phyloP scores from a whole-genome alignment of 2,797 vertebrate species.

The Rhinogobio ventralis region DNA sequence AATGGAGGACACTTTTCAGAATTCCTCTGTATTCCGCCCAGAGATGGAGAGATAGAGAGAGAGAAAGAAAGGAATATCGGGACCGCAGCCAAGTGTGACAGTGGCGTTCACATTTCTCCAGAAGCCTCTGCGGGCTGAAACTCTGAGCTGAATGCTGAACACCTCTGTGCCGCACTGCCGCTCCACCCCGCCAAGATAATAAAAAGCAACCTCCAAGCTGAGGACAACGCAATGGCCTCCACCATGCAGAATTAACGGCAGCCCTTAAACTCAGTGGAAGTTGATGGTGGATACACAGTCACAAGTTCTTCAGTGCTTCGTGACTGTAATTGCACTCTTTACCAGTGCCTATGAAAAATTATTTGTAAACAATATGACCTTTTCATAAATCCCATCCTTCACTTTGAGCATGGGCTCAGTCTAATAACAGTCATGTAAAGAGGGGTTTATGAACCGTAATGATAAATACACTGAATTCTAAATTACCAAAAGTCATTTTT shows the following conservation, averaged over 20 bases:
- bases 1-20: slow-evolving; percentile 39
- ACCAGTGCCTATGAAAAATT: slow-evolving; percentile 53
- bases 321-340: slow-evolving; percentile 50
- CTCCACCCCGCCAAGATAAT: slow-evolving; percentile 56
- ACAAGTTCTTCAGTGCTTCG: slow-evolving; percentile 9
- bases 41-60: slow-evolving; percentile 37
- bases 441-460: slow-evolving; percentile 48
- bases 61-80: slow-evolving; percentile 57
- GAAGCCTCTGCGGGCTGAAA: slow-evolving; percentile 69
- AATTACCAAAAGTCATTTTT: slow-evolving; percentile 13
- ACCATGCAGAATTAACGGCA: slow-evolving; percentile 40
- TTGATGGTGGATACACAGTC: neutral
- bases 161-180: slow-evolving; percentile 70
- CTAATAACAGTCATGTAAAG: slow-evolving; percentile 50
- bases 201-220: slow-evolving; percentile 57
- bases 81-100: slow-evolving; percentile 81
- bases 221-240: slow-evolving; percentile 55
- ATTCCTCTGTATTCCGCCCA: slow-evolving; percentile 28
- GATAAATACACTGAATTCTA: slow-evolving; percentile 38
- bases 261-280: slow-evolving; percentile 24
- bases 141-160: slow-evolving; percentile 81
- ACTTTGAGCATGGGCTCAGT: slow-evolving; percentile 52
- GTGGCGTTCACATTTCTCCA: slow-evolving; percentile 77
- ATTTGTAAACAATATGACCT: slow-evolving; percentile 64
- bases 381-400: slow-evolving; percentile 60